These are phyloP conservation scores for Varecia variegata DNA, from an alignment of 2,797 vertebrate species.

Conservation along the genomic window DNA sequence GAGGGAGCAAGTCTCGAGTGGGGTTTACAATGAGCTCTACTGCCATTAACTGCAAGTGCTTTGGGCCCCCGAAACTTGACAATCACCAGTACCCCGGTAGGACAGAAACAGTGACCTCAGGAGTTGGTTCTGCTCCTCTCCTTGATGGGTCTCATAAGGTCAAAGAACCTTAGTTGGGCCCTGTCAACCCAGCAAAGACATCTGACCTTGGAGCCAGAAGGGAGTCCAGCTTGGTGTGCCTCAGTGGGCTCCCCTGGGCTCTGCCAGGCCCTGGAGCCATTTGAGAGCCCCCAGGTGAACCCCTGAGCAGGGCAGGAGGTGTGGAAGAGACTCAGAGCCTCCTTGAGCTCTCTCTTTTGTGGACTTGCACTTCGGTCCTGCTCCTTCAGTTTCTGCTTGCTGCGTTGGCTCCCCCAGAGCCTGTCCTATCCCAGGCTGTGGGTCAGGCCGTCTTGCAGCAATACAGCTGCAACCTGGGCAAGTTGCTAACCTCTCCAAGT, in stretches of 20 bases:
- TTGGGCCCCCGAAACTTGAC: background rate
- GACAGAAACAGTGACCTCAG: background rate
- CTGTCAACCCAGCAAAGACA: background rate
- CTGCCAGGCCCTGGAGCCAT: background rate
- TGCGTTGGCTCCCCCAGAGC: background rate
- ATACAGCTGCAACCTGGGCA: background rate
- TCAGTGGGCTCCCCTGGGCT: background rate
- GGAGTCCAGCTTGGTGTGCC: background rate
- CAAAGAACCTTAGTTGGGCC: background rate
- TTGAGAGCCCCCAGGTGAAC: background rate
- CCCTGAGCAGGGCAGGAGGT: background rate
- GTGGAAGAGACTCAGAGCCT: background rate
- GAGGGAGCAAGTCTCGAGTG: background rate
- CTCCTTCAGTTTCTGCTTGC: background rate
- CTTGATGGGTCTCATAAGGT: background rate
- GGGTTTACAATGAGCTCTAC: background rate
- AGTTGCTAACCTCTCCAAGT: background rate
- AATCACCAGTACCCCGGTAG: background rate
- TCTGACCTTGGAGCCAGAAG: background rate
- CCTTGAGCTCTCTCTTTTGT: background rate
- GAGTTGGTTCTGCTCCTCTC: background rate
- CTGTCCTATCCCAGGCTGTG: background rate
- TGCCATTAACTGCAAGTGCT: background rate
- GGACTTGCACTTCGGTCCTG: background rate
- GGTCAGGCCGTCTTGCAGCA: background rate